These are phyloP conservation scores for Portevinia maculata DNA, from an alignment of 2,888 invertebrate genomes.

Conservation along the genomic window DNA sequence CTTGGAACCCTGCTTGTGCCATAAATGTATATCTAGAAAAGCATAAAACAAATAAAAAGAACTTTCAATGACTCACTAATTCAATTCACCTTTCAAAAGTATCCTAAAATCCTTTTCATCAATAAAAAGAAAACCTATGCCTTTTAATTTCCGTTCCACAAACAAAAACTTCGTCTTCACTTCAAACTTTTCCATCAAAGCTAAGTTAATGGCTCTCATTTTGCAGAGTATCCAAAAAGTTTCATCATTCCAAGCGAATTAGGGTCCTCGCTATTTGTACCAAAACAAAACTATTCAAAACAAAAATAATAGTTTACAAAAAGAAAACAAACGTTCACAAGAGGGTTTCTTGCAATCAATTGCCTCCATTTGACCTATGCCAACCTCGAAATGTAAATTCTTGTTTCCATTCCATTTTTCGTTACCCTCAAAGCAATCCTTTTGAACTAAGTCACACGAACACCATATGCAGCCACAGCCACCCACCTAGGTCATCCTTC, in stretches of 20 bases:
- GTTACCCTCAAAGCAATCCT: conserved; percentile 32
- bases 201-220: conserved; percentile 51
- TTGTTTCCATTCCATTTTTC: not conserved
- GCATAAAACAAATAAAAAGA: conserved; percentile 1
- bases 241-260: conserved; percentile 47
- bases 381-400: conserved; percentile 23
- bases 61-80: conserved; percentile 8
- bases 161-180: conserved; percentile 36
- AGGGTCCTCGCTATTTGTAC: conserved; percentile 7
- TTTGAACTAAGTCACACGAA: conserved; percentile 11
- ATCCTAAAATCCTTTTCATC: not conserved
- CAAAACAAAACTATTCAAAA: conserved; percentile 16
- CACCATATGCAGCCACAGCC: no score
- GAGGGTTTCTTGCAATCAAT: conserved; percentile 18
- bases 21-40: not conserved
- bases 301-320: conserved; percentile 19
- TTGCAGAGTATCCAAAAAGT: conserved; percentile 41
- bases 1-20: not conserved
- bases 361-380: conserved; percentile 40
- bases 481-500: not conserved
- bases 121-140: conserved; percentile 27
- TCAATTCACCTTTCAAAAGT: conserved; percentile 43
- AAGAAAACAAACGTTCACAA: conserved; percentile 10
- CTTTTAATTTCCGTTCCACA: conserved; percentile 64
- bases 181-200: conserved; percentile 45